Evolutionary conservation across 2,888 invertebrate species (phyloP).

Genomic region (Ptychoptera albimana): DNA sequence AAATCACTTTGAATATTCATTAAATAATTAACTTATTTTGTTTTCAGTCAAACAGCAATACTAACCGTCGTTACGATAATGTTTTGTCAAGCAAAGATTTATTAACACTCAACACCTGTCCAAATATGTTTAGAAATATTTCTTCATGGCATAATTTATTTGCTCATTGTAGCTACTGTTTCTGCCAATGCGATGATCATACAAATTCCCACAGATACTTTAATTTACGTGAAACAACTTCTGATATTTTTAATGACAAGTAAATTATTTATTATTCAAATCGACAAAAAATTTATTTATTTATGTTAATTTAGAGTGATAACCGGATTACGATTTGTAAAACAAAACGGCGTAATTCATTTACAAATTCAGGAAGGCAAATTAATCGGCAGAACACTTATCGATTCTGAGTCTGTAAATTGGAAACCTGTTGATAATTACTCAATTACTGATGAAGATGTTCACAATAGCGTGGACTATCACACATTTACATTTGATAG

Average conservation of each 20-base stretch:
- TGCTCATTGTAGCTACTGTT: slow-evolving; percentile 82
- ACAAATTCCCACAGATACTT: slow-evolving; percentile 63
- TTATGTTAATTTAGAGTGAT: too few relatives aligned
- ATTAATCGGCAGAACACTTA: slow-evolving; percentile 45
- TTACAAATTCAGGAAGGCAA: slow-evolving; percentile 65
- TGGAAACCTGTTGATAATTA: slow-evolving; percentile 56
- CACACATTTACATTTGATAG: slow-evolving; percentile 61
- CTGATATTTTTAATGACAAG: slow-evolving; percentile 46
- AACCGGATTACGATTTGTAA: slow-evolving; percentile 60
- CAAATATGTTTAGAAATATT: too few relatives aligned
- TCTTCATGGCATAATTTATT: slow-evolving; percentile 85
- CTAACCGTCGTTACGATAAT: too few relatives aligned
- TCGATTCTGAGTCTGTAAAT: slow-evolving; percentile 38
- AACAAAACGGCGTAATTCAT: slow-evolving; percentile 60
- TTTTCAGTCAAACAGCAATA: too few relatives aligned
- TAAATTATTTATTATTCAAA: slow-evolving; percentile 32
- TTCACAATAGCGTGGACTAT: slow-evolving; percentile 51
- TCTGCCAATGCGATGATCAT: slow-evolving; percentile 72
- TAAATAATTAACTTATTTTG: too few relatives aligned
- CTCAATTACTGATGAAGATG: slow-evolving; percentile 34
- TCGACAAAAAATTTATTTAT: too few relatives aligned
- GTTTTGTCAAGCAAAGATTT: too few relatives aligned
- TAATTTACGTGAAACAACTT: slow-evolving; percentile 48
- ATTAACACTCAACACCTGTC: too few relatives aligned
- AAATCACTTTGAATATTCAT: too few relatives aligned